Percentiles rank a stretch among this genome's conserved stretches.
These are phyloP conservation scores for Meteorus colon DNA, from an alignment of 2,888 invertebrate species.

Conservation along the genomic window DNA sequence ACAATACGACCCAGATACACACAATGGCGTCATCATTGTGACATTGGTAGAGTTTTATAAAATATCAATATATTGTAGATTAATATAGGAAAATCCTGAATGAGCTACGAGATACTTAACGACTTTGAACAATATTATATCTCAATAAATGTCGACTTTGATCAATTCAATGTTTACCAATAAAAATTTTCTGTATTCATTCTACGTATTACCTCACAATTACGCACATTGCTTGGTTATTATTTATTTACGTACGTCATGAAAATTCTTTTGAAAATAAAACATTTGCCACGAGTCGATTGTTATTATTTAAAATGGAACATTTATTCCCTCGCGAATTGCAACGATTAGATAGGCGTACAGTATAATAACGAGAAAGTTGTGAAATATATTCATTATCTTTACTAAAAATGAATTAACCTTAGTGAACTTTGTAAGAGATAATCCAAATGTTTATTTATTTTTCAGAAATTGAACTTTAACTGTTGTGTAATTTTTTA, in stretches of 20 bases:
- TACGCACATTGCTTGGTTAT: neutral
- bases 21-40: neutral
- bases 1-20: neutral
- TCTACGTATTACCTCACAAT: neutral
- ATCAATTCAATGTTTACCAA: neutral
- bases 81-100: conserved; percentile 3
- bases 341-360: neutral
- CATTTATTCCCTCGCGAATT: neutral
- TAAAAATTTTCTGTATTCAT: neutral
- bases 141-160: neutral
- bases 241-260: neutral
- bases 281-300: neutral
- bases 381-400: neutral
- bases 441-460: neutral
- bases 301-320: neutral
- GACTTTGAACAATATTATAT: neutral
- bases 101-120: neutral
- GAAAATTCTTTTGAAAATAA: neutral
- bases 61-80: neutral
- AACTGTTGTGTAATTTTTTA: neutral
- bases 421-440: neutral
- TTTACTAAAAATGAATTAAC: neutral
- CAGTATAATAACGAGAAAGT: neutral
- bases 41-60: conserved; percentile 14
- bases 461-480: neutral